Evolutionary conservation across 2,888 invertebrate genomes (phyloP), one percentile per base, ranked within the genome.

Genomic region (Melinaea menophilus): DNA sequence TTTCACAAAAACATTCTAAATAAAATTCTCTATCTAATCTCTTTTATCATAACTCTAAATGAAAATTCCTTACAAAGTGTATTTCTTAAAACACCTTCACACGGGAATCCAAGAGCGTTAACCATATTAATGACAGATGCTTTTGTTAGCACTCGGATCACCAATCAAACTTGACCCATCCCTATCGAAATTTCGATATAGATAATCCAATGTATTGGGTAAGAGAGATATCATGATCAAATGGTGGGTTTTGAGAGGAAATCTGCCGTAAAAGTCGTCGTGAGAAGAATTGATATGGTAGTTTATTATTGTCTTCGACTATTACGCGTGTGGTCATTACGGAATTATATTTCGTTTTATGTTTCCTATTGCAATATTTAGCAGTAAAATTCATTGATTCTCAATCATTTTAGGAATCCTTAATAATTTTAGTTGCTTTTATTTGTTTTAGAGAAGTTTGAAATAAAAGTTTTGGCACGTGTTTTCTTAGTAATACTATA

Each of bases 21-120:
- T 51, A 11, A 51, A 31, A 31, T 31, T 51, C 31, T 51, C 31
- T 51, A 31, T 51, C 7, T 61, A 64, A 68, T 63, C 62, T 64
- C 64, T 31, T 69, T 71, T 70, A 72, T 69, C 68, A 66, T 70
- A 65, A 68, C 62, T 64, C 69, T 71, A 71, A 71, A 65, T 67
- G 64, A 64, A 69, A 57, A 67, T 69, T 62, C 69, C 56, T 61
- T 59, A 59, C 59, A 59, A 45, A 54, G 37, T 63, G 60, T 61
- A 69, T 68, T 54, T 31, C 56, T 65, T 58, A 56, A 64, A 72
- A 72, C 72, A 66, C 62, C 78, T 85, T 88, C 88, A 81, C 88
- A 88, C 88, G 88, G 87, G 86, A 86, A 88, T 76, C 73, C 65
- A 71, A 72, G 67, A 64, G 86, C 81, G 88, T 79, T 88, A 87